Base-by-base conservation (phyloP, 2,888 invertebrate species). In the Alitta virens region DNA sequence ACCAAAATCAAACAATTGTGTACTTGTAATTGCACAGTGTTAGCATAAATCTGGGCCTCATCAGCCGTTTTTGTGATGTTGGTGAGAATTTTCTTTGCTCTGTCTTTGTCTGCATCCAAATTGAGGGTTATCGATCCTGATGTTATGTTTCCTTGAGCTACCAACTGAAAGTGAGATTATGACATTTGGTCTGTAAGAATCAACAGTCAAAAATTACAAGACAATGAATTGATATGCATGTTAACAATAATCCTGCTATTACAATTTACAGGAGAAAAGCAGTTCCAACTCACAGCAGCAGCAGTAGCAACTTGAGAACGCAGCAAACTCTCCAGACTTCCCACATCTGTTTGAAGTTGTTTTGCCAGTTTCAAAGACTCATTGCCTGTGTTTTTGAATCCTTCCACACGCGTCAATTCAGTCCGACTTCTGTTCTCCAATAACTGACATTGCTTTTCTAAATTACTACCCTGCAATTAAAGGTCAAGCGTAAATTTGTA, bases 391-490 rank as follows among this genome's bases (percentile, higher is more conserved):
- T 40, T 33, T 3, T 50, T 27, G 25, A 59, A 59, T 1, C 3
- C 52, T 24, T 52, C 38, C 52, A 50, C 50, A 18, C 59, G 33
- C 25, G 50, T 23, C 2, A 59, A 40, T 25, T 59, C 59, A 2
- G 51, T 24, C 12, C 27, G 33, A 40, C 59, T 59, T 2, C 38
- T 27, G 23, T 52, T 59, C 18, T 59, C 52, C 24, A 51, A n/a
- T 3, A 9, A 25, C 5, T 21, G 26, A 7, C 38, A 18, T 1
- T 26, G 49, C 1, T 43, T 21, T 27, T 57, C 57, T 21, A 57
- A 9, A 9, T 18, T 3, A 12, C 24, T 24, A 1, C 43, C 56
- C 56, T 56, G 26, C 5, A 18, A 26, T 21, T 51, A 14, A 21
- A 24, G 23, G 51, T 21, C 7, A 33, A 33, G 49, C 3, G 18